Percentiles rank a stretch among this genome's conserved stretches.
Evolutionary conservation across 1,140 invertebrate species (phyloP).

Genomic region (Drosophila parabipectinata): DNA sequence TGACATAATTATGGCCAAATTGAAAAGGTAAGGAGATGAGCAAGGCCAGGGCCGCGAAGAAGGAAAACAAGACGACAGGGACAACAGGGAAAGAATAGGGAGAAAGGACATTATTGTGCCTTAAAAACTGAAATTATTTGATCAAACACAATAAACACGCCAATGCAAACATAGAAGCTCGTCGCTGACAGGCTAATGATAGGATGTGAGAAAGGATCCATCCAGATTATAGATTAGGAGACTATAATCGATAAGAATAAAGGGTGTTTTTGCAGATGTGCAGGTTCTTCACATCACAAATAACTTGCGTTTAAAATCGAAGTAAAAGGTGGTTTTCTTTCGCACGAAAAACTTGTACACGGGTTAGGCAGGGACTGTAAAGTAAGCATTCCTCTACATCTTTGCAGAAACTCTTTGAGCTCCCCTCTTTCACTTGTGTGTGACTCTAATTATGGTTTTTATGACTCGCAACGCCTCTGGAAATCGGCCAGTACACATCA

Average conservation of each 20-base stretch:
- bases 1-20: conserved; percentile 81
- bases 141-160: conserved; percentile 69
- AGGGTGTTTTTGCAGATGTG: conserved; percentile 2
- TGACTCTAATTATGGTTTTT: conserved; percentile 59
- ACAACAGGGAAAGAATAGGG: conserved; percentile 5
- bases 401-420: conserved; percentile 5
- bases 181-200: conserved; percentile 58
- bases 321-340: too few species aligned
- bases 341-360: too few species aligned
- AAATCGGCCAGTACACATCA: conserved; percentile 52
- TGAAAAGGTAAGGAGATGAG: conserved; percentile 50
- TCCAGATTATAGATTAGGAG: conserved; percentile 26
- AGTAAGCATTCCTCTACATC: too few species aligned
- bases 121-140: conserved; percentile 73
- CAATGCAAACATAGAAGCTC: conserved; percentile 31
- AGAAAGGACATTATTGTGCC: conserved; percentile 35
- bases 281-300: not conserved
- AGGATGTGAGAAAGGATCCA: conserved; percentile 41
- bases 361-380: too few species aligned
- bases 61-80: not conserved
- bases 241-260: conserved; percentile 26
- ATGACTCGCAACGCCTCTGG: conserved; percentile 54
- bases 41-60: not conserved
- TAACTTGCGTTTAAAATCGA: too few species aligned
- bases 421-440: conserved; percentile 27